Conservation (phyloP, 2,888 invertebrate species). For the Cylindroiulus punctatus region DNA sequence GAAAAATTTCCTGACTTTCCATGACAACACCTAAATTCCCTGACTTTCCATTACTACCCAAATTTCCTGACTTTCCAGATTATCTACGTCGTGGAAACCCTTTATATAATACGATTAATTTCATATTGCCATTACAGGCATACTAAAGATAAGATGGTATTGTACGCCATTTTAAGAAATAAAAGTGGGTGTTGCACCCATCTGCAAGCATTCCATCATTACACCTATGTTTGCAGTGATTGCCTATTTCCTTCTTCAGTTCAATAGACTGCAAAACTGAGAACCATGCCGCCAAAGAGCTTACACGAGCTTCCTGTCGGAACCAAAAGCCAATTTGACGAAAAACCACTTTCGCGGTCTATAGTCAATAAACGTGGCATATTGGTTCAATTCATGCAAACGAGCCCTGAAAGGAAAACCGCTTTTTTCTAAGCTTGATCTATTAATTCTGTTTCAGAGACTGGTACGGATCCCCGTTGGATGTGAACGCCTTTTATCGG, state of each 20-base stretch:
- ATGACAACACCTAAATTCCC: too few relatives aligned
- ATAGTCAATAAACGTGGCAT: not conserved
- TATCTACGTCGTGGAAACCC: too few relatives aligned
- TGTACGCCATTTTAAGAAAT: not conserved
- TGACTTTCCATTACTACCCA: too few relatives aligned
- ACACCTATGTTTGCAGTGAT: not conserved
- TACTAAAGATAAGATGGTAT: not conserved
- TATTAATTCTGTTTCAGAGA: constrained; percentile 61
- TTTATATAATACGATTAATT: too few relatives aligned
- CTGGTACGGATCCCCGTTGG: constrained; percentile 74
- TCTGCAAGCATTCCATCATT: not conserved
- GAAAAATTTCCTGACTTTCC: too few relatives aligned
- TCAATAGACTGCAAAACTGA: not conserved
- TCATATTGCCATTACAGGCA: too few relatives aligned
- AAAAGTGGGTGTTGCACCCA: not conserved
- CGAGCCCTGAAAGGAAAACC: not conserved
- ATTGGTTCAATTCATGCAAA: not conserved
- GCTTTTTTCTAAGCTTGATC: not conserved
- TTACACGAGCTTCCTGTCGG: too few relatives aligned
- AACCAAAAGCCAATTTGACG: not conserved
- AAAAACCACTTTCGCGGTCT: not conserved
- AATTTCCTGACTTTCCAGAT: too few relatives aligned
- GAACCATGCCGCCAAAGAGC: not conserved
- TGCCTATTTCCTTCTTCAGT: not conserved
- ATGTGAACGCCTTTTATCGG: constrained; percentile 95